A percentile compares a stretch with the other conserved stretches of the same genome.
These are phyloP conservation scores for Panagrolaimus sp. DNA, from an alignment of 1,140 invertebrate species.

Conservation along the genomic window DNA sequence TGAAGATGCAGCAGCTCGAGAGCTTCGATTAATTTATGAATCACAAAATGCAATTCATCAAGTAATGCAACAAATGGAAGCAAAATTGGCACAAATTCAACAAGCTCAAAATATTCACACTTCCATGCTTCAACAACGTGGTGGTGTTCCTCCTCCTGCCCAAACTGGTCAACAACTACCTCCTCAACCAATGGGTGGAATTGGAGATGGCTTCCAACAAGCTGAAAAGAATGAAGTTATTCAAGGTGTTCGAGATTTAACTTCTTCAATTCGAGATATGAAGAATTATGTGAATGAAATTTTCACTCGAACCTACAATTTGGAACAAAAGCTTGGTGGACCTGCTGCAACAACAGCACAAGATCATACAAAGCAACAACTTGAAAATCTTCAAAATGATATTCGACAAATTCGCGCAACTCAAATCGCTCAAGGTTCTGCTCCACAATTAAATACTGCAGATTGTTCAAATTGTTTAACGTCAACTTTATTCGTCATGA, in stretches of 20 bases:
- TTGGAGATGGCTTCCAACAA: slow-evolving; percentile 32
- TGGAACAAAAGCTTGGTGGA: slow-evolving; percentile 50
- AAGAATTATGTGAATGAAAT: slow-evolving; percentile 59
- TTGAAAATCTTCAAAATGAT: slow-evolving; percentile 48
- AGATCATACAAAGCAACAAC: slow-evolving; percentile 19
- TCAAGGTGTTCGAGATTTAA: slow-evolving; percentile 51
- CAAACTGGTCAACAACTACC: slow-evolving; percentile 20
- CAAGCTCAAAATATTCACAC: slow-evolving; percentile 38
- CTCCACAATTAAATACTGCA: neutral
- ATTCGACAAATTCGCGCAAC: slow-evolving; percentile 40
- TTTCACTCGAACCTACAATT: slow-evolving; percentile 58
- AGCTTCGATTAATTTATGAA: slow-evolving; percentile 56
- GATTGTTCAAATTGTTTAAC: slow-evolving; percentile 39
- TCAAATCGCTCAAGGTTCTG: slow-evolving; percentile 24
- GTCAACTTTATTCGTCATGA: slow-evolving; percentile 50
- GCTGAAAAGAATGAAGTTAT: slow-evolving; percentile 58
- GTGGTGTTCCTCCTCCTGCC: slow-evolving; percentile 13
- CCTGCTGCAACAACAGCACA: slow-evolving; percentile 23
- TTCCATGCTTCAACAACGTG: slow-evolving; percentile 33
- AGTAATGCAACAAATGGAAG: slow-evolving; percentile 52
- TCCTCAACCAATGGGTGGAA: neutral
- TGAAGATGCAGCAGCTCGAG: slow-evolving; percentile 54
- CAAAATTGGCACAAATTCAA: slow-evolving; percentile 34
- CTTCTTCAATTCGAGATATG: slow-evolving; percentile 51
- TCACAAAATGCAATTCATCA: slow-evolving; percentile 52